Conservation (phyloP, 2,888 invertebrate genomes). For the Eulithis prunata region DNA sequence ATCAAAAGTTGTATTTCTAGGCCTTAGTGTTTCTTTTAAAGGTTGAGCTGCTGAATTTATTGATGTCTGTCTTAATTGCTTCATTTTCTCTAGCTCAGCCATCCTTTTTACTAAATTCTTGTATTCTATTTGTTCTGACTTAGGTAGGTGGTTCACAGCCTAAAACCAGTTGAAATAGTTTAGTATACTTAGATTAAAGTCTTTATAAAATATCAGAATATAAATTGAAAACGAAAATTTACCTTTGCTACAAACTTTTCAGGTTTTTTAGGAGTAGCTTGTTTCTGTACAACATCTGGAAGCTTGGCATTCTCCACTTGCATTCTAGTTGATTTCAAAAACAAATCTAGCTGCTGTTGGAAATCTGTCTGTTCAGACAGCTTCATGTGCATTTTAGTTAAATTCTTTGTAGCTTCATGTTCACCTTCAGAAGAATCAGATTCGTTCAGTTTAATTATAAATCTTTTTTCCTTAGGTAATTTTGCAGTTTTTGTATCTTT, state of each 20-base stretch:
- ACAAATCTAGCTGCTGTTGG: constrained; percentile 73
- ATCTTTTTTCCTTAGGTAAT: constrained; percentile 66
- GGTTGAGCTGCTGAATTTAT: constrained; percentile 52
- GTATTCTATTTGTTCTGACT: constrained; percentile 79
- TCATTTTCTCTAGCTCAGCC: constrained; percentile 79
- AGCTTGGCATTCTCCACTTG: constrained; percentile 68
- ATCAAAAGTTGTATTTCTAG: constrained; percentile 59
- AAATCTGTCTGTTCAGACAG: constrained; percentile 74
- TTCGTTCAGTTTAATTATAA: constrained; percentile 74
- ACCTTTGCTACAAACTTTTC: constrained; percentile 78
- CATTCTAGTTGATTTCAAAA: constrained; percentile 74
- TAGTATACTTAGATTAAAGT: no score
- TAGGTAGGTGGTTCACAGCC: constrained; percentile 77
- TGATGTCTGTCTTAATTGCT: constrained; percentile 67
- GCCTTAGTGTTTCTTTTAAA: constrained; percentile 68
- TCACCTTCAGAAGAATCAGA: constrained; percentile 81
- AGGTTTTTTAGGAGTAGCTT: constrained; percentile 53
- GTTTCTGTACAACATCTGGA: constrained; percentile 63
- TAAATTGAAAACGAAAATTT: constrained; percentile 33
- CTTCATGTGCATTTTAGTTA: constrained; percentile 80
- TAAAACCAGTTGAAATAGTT: constrained; percentile 49
- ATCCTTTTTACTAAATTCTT: constrained; percentile 76
- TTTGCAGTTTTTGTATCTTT: constrained; percentile 35
- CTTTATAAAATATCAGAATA: neutral
- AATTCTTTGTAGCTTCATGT: constrained; percentile 79